phyloP scores from a whole-genome alignment of 2,797 vertebrate genomes.

The Amblyopsis hoosieri region DNA sequence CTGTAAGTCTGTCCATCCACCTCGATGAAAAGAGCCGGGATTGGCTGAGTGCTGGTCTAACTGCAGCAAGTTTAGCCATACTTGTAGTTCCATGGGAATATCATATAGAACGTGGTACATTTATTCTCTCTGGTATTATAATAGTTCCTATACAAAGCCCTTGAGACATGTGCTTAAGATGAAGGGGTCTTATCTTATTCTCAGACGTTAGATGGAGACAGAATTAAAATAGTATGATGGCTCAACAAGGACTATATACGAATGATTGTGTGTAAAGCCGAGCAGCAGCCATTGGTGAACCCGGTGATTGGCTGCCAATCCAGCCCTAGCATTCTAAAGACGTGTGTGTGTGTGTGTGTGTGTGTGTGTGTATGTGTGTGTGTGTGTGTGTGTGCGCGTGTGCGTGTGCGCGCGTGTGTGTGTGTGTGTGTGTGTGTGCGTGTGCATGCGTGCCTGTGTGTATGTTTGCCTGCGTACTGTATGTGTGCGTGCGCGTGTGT shows the following conservation, averaged over 20 bases:
- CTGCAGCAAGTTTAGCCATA: too few relatives aligned
- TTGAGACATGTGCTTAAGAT: slow-evolving; percentile 7
- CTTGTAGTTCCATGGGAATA: too few relatives aligned
- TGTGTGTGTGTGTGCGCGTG: slow-evolving; percentile 7
- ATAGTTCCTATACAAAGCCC: too few relatives aligned
- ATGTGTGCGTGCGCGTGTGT: neutral
- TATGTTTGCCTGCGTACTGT: slow-evolving; percentile 1
- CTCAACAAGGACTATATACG: slow-evolving; percentile 42
- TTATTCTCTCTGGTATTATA: too few relatives aligned
- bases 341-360: slow-evolving; percentile 5
- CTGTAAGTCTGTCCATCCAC: neutral
- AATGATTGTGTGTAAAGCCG: slow-evolving; percentile 53
- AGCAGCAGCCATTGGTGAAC: slow-evolving; percentile 47
- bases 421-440: slow-evolving; percentile 27
- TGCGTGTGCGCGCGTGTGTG: slow-evolving; percentile 23
- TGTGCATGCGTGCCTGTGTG: slow-evolving; percentile 7
- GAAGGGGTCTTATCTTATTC: slow-evolving; percentile 8
- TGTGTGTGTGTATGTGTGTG: slow-evolving; percentile 14
- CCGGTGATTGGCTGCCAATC: slow-evolving; percentile 39
- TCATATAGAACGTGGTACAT: too few relatives aligned
- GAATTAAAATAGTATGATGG: slow-evolving; percentile 11
- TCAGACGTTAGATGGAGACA: neutral
- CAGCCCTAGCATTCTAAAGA: slow-evolving; percentile 49
- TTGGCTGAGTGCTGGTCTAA: neutral
- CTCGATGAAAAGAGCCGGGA: neutral